Evolutionary conservation across 2,888 invertebrate genomes (phyloP), one percentile per base, ranked within the genome.

Genomic region (Dichetophora obliterata): DNA sequence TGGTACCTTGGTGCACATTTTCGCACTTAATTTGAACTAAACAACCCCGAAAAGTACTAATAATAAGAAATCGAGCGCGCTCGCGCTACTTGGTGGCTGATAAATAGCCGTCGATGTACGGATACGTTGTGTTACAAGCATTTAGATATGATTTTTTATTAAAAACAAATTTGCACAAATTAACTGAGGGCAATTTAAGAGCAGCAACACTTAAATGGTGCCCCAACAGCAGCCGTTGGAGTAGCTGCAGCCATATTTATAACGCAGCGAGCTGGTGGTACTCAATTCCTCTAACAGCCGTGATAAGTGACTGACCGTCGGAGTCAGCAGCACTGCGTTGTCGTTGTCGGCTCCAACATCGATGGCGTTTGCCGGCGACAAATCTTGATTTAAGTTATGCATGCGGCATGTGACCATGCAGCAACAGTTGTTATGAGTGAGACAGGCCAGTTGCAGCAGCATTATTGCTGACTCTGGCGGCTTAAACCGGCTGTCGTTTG

Each of bases 91-190:
- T 22, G 22, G 54, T 11, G 19, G 16, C 34, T 48, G 68, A 52
- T 69, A 69, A 69, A 69, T 50, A 27, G 69, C 34, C 22, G 54
- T 16, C 54, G 69, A 43, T 22, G 37, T 19, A 16, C 43, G 37
- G 66, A 66, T 34, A 66, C 50, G 69, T 69, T 27, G 69, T 54
- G 70, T 43, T 43, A 59, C 71, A 57, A 59, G 59, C 57, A 24
- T 71, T 71, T 71, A 71, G 24, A 57, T 59, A 37, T 34, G 61
- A 43, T 73, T 63, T 73, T 52, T 65, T 65, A 73, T 73, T 73
- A 63, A 65, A 63, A 73, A 73, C 73, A 63, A 73, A 73, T 73
- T 73, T 73, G 73, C 73, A 63, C 73, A 63, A 73, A 73, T 73
- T 73, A 73, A 63, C 27, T 31, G 63, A 43, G 71, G 52, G 73